Conservation (phyloP, 2,888 invertebrate species). For the Heliconius charithonia region DNA sequence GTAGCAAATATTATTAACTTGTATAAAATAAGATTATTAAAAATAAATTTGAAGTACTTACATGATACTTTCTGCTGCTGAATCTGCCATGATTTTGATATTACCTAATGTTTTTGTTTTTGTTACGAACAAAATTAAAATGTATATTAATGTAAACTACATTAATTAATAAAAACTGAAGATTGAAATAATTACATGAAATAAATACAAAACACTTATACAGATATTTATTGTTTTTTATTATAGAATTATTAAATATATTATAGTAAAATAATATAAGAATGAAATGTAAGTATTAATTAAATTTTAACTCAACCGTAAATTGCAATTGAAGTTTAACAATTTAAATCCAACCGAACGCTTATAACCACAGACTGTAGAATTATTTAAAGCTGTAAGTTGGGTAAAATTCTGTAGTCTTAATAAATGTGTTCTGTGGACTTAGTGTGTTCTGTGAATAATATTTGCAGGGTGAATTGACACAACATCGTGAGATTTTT, state of each 20-base stretch:
- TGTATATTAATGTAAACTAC: neutral
- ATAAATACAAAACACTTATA: neutral
- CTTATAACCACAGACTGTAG: neutral
- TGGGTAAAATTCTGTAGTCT: neutral
- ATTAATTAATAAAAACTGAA: neutral
- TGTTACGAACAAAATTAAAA: neutral
- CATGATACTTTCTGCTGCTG: conserved; percentile 33
- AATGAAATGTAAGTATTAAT: neutral
- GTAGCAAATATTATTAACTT: neutral
- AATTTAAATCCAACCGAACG: conserved; percentile 20
- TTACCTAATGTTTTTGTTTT: neutral
- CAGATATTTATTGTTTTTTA: neutral
- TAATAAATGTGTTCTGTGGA: too few species aligned
- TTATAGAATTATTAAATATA: neutral
- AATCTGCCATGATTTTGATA: conserved; percentile 37
- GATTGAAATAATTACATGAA: neutral
- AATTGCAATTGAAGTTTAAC: neutral
- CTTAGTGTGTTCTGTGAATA: too few species aligned
- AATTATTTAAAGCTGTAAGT: neutral
- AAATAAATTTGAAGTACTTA: conserved; percentile 27
- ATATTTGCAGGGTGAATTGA: too few species aligned
- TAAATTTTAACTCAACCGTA: neutral
- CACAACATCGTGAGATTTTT: too few species aligned
- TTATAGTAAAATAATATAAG: neutral
- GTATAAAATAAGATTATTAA: neutral